Evolutionary conservation across 2,797 vertebrate species (phyloP), one percentile per base, ranked within the genome.

Genomic region (Sebastes iracundus): DNA sequence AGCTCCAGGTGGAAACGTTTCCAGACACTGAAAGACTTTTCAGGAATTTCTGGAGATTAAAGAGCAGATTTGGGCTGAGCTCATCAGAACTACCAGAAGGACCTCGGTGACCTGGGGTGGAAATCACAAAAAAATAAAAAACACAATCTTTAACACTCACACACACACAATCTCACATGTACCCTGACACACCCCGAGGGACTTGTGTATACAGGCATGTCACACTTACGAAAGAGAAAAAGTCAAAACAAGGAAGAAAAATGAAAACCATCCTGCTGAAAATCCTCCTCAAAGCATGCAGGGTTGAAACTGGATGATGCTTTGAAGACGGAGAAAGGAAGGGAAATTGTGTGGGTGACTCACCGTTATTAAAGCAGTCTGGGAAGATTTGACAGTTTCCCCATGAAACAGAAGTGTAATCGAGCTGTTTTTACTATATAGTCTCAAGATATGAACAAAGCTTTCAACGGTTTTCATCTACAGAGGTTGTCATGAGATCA

Each of bases 11-110:
- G 63, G 30, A 75, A 80, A 63, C 2, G 13, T 74, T 82, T 76
- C 30, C 58, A 55, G 66, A 71, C 61, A 27, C 69, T 10, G 2
- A 88, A 69, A 84, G 52, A 84, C 52, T 87, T 86, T 86, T 69
- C 70, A 77, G 67, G 70, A 75, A 55, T 76, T 90, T 70, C 53
- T 63, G 9, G 62, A 86, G 87, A 91, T 90, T 78, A 77, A 75
- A 88, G 81, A 72, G 67, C 49, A 86, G 87, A 91, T 90, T 77
- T 72, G 75, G 35, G 61, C 76, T 72, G 42, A 85, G 74, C 81
- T 90, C 80, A 86, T 90, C 89, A 89, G 14, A 80, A 55, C 75
- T 27, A 76, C 35, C 72, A 79, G 22, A 61, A 84, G 52, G 79
- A 69, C 80, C 77, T 62, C 5, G 10, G 52, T 84, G 78, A 88